Conservation (phyloP, 2,797 vertebrate species). For the Sebastes variabilis region DNA sequence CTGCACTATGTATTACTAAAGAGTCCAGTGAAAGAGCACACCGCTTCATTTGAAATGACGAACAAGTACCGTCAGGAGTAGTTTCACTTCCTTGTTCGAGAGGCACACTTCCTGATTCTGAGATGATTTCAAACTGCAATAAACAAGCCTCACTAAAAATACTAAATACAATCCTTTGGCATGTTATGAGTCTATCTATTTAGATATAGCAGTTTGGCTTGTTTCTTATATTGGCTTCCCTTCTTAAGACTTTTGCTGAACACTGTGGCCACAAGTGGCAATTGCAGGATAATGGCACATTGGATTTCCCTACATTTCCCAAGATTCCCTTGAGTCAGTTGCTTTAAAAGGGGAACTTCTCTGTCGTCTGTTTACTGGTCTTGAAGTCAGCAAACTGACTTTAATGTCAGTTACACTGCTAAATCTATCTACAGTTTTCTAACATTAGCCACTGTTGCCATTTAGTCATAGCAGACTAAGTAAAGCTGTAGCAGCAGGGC, state of each 20-base stretch:
- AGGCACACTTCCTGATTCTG: conserved; percentile 31
- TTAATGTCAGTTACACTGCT: too few species aligned
- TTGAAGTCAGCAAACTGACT: neutral
- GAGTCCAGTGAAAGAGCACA: neutral
- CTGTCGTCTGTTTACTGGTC: neutral
- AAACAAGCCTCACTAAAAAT: neutral
- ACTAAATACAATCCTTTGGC: too few species aligned
- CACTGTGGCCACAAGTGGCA: neutral
- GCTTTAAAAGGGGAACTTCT: neutral
- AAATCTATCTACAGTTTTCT: neutral
- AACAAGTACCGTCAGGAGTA: neutral
- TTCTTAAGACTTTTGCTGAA: neutral
- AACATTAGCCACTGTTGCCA: neutral
- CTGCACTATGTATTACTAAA: neutral
- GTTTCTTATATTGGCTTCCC: neutral
- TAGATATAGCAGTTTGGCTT: neutral
- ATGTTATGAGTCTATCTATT: neutral
- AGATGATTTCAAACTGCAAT: neutral
- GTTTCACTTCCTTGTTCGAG: conserved; percentile 45
- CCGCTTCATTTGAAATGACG: conserved; percentile 11
- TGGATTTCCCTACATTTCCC: neutral
- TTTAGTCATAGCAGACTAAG: neutral
- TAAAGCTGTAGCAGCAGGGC: neutral
- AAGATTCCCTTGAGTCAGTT: neutral
- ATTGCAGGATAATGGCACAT: neutral